Percentiles rank a stretch among this genome's conserved stretches.
Conservation (phyloP, 2,888 invertebrate genomes). For the Drosophila neutralis region DNA sequence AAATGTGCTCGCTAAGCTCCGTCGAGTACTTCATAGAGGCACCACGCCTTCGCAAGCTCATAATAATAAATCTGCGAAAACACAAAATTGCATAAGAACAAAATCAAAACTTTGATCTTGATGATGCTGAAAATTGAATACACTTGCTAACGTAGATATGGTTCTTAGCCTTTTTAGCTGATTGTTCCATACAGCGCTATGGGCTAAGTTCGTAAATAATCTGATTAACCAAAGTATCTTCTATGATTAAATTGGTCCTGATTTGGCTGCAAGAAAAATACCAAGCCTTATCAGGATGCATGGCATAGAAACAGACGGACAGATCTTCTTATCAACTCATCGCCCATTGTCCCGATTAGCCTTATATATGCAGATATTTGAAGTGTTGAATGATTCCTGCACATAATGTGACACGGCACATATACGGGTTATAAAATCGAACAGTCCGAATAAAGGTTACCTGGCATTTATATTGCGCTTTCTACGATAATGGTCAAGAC, state of each 20-base stretch:
- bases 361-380: not conserved
- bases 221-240: not conserved
- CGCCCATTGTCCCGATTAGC: not conserved
- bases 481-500: slow-evolving; percentile 77
- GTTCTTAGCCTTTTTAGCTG: not conserved
- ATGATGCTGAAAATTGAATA: not conserved
- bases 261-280: not conserved
- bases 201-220: not conserved
- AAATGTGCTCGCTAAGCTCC: slow-evolving; percentile 78
- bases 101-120: not conserved
- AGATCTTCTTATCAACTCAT: not conserved
- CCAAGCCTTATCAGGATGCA: not conserved
- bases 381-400: not conserved
- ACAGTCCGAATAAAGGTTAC: slow-evolving; percentile 57
- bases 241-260: not conserved
- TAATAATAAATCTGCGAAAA: slow-evolving; percentile 75
- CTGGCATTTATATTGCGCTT: slow-evolving; percentile 77
- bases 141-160: not conserved
- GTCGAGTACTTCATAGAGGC: slow-evolving; percentile 79
- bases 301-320: not conserved
- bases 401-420: not conserved
- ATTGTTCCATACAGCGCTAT: not conserved
- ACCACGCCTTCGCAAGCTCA: slow-evolving; percentile 76
- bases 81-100: not conserved
- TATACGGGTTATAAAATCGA: not conserved